phyloP scores from a whole-genome alignment of 2,113 vertebrate species.

The Serinus canaria region DNA sequence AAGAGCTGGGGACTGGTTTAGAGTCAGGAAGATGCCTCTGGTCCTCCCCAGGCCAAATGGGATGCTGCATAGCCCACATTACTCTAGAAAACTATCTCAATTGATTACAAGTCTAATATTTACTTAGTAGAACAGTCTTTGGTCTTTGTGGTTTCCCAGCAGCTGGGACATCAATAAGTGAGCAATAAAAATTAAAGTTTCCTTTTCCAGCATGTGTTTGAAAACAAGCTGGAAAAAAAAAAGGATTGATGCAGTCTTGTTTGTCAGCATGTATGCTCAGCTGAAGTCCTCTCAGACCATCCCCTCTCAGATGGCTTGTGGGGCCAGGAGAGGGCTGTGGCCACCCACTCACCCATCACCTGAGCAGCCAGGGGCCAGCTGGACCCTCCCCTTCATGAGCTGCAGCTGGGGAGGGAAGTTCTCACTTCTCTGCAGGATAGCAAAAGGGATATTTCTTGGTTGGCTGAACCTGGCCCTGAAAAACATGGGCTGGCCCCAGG shows the following conservation, averaged over 20 bases:
- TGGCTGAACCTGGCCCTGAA: neutral
- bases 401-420: neutral
- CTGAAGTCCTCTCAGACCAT: neutral
- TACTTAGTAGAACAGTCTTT: neutral
- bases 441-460: neutral
- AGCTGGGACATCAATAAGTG: neutral
- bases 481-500: neutral
- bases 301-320: neutral
- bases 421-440: neutral
- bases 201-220: neutral
- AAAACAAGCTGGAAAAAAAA: neutral
- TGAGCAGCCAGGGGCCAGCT: neutral
- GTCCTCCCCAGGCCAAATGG: neutral
- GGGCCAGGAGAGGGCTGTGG: neutral
- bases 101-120: neutral
- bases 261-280: neutral
- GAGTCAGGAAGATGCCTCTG: neutral
- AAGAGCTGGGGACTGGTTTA: neutral
- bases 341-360: neutral
- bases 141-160: neutral
- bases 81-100: neutral
- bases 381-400: neutral
- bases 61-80: neutral
- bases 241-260: neutral
- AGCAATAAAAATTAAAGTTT: neutral